Base-by-base conservation (phyloP, 2,797 vertebrate genomes). In the Natrix natrix region DNA sequence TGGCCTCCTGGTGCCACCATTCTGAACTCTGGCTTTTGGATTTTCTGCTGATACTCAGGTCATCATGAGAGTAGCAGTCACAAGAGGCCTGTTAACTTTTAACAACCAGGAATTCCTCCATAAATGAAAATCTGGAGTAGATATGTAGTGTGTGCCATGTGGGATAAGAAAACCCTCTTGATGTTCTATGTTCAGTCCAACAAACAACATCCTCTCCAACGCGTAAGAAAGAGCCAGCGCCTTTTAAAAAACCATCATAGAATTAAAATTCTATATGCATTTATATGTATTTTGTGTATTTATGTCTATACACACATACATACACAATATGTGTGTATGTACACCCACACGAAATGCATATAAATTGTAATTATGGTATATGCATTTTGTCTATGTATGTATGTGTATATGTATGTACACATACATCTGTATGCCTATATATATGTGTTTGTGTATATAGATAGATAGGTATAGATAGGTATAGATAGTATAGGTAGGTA, bases 121-220 rank as follows among this genome's bases (percentile, higher is more conserved):
- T 48, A 91, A 12, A 89, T n/a, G 24, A 52, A 74, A 74, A 26
- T 1, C 11, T 86, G n/a, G 87, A 86, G 48, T 24, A 59, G 88
- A 90, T 88, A 92, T 60, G 92, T 93, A 63, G 93, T 87, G 88
- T 32, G 91, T 92, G 93, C 66, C 92, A 52, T 86, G 55, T 48
- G 91, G 90, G 92, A 90, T 89, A 92, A 88, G 60, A 93, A 86
- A 93, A 92, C 63, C 63, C 93, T 90, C 57, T 91, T 0, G 32
- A 43, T 61, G 86, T 91, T 93, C 92, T 95, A 66, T 63, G 83
- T 92, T 91, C 92, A 90, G 54, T n/a, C 32, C 66, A 69, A 59
- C 57, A 83, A 90, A 32, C 74, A 17, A 20, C 43, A 0, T 93
- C 92, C 78, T 87, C 88, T 37, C 60, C 43, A 88, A 4, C 7